Base-by-base conservation (phyloP, 2,797 vertebrate species). In the Gymnoscopelus braueri region DNA sequence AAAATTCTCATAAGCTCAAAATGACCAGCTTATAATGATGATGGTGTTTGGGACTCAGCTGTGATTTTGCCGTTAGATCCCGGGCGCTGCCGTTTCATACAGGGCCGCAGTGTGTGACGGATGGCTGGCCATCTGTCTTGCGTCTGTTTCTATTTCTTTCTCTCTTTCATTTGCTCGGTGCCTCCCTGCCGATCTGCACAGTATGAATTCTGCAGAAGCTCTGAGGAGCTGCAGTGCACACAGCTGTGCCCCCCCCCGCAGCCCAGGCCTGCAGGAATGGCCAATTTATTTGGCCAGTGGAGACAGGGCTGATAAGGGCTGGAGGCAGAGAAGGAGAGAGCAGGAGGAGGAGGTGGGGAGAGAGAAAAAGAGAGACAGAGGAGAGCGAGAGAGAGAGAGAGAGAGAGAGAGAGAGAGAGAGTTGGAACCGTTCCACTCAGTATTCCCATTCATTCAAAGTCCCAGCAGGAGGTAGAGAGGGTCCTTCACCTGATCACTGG, bases 281-380 rank as follows among this genome's bases (percentile, higher is more conserved):
- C 83, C 89, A 85, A 89, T 92, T 92, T 74, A 88, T 91, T 91
- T 91, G 73, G 69, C 69, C 49, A 55, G 63, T 67, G 39, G 58
- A 72, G 44, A 63, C 54, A 65, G 61, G 2, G 0, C 19, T 71
- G 79, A 81, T 69, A 58, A 62, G 78, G 61, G 48, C 56, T 32
- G 47, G 61, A 76, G 68, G 58, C 2, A 3, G 19, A 35, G 63
- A 26, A 32, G 1, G 53, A 26, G n/a, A 44, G 51, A 48, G 19
- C 56, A 44, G 13, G 24, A 23, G 61, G 10, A 39, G 15, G 13
- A 19, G 51, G 26, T 51, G 48, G 59, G 35, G 50, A 64, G 62
- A 64, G 13, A 64, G 62, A 60, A 60, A 62, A 23, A n/a, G n/a
- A 39, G 51, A 47, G 19, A 63, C 53, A 19, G 24, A 23, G 53